Evolutionary conservation across 1,140 invertebrate genomes (phyloP), one percentile per base, ranked within the genome.

Genomic region (Asobara japonica): DNA sequence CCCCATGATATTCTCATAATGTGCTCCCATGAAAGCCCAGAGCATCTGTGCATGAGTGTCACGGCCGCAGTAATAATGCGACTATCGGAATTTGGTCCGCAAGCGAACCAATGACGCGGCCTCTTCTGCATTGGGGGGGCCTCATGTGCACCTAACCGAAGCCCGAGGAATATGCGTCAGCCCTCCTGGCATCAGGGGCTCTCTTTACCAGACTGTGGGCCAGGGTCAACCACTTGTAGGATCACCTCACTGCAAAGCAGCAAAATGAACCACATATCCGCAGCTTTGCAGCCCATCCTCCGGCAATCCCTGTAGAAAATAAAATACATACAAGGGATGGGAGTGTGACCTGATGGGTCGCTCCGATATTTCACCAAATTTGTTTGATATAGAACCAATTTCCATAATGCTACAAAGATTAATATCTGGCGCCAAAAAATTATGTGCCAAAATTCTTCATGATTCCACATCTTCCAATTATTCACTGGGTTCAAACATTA

Each of bases 141-240:
- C 8, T 4, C 36, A 38, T n/a, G 18, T 45, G 11, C n/a, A 45
- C 41, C 41, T 1, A 45, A 45, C 41, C 41, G 3, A 16, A 45
- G 36, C 10, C 10, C 10, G n/a, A 16, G 41, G 41, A 16, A 13
- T 70, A 29, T 70, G 56, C 56, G 56, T 64, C 56, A 70, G n/a
- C 41, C 41, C 41, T n/a, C 1, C n/a, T 45, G 41, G 56, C 31
- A 64, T 16, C 4, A 8, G n/a, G 41, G 56, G 68, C 36, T 38
- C 48, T 73, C 68, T 38, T 67, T 73, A 27, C 68, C 73, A 77
- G 71, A 73, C 71, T 77, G 67, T 76, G 70, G 71, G 74, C 74
- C 75, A 76, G 75, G 75, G 75, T 76, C 75, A 76, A 76, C 75
- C 75, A 76, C 75, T 76, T 76, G 75, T 76, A 72, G 75, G 48